Evolutionary conservation across 53 echinoderm and acorn worm species (phyloP).

Genomic region (Antedon mediterranea): DNA sequence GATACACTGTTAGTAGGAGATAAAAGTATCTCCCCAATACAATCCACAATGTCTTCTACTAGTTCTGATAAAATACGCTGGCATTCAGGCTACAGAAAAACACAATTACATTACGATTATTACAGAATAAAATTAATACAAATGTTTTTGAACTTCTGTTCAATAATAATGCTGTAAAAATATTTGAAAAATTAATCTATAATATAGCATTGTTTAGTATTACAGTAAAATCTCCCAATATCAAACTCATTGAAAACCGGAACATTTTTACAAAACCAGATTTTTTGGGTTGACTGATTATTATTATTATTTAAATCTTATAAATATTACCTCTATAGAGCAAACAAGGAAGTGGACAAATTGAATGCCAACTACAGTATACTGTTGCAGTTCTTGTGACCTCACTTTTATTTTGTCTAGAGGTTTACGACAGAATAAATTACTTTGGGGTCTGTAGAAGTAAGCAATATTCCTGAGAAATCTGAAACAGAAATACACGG

Average conservation of each 20-base stretch:
- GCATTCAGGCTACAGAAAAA: slow-evolving; percentile 42
- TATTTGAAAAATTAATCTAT: too few relatives aligned
- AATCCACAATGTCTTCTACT: slow-evolving; percentile 76
- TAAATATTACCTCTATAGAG: slow-evolving; percentile 69
- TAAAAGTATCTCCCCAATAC: slow-evolving; percentile 67
- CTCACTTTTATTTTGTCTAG: slow-evolving; percentile 44
- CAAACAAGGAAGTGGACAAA: slow-evolving; percentile 71
- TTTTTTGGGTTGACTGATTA: too few relatives aligned
- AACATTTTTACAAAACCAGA: too few relatives aligned
- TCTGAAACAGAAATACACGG: slow-evolving; percentile 6
- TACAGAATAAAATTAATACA: too few relatives aligned
- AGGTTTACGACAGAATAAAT: slow-evolving; percentile 55
- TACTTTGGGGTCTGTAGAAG: slow-evolving; percentile 88
- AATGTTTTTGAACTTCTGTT: too few relatives aligned
- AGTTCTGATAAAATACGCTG: slow-evolving; percentile 58
- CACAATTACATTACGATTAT: neutral
- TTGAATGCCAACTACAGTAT: slow-evolving; percentile 81
- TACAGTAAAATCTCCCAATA: too few relatives aligned
- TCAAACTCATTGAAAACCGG: too few relatives aligned
- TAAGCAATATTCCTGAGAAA: slow-evolving; percentile 75
- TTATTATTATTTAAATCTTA: too few relatives aligned
- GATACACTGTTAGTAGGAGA: slow-evolving; percentile 48
- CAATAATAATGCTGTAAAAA: too few relatives aligned
- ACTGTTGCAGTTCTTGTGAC: slow-evolving; percentile 43
- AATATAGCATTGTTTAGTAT: too few relatives aligned